Evolutionary conservation across 2,888 invertebrate species (phyloP), one percentile per base, ranked within the genome.

Genomic region (Drosophila meridionalis): DNA sequence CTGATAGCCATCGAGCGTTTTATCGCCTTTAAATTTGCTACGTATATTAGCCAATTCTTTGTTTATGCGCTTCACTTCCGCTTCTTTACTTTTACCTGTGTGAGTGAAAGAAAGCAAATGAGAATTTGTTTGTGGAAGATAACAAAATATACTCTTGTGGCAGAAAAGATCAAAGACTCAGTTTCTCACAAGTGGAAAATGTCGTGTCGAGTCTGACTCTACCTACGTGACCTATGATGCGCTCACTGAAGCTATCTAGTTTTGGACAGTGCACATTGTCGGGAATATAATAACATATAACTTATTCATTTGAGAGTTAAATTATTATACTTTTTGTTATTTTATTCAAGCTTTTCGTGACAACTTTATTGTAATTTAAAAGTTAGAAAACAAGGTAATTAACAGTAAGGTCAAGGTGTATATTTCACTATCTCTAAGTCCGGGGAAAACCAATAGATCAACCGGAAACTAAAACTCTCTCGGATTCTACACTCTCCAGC

Each of bases 21-120:
- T 99, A 93, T 99, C 99, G 76, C 99, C 99, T 96, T 99, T 99
- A 93, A 99, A 99, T 95, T 99, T 99, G 93, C 99, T 99, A 80
- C 99, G 95, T 93, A 99, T 99, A 93, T 99, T 99, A 68, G 99
- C 99, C 92, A 99, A 94, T 94, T 99, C 99, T 94, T 99, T 99
- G 94, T 99, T 99, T 93, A 99, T 99, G 93, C 99, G 96, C 94
- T 99, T 99, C 83, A 99, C 97, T 95, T 99, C 99, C 56, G 99
- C 99, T 94, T 99, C 99, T 95, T 99, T 99, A 94, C 99, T 99
- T 95, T 99, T 98, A 94, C 98, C 98, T 98, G 87, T 12, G 0
- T 9, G 40, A 36, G 3, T 28, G 2, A 42, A 14, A 20, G 6
- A 30, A 20, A 42, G 11, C 11, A 43, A 11, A 28, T 34, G 20